Conservation (phyloP, 2,888 invertebrate genomes). For the Phymatocera aterrima region DNA sequence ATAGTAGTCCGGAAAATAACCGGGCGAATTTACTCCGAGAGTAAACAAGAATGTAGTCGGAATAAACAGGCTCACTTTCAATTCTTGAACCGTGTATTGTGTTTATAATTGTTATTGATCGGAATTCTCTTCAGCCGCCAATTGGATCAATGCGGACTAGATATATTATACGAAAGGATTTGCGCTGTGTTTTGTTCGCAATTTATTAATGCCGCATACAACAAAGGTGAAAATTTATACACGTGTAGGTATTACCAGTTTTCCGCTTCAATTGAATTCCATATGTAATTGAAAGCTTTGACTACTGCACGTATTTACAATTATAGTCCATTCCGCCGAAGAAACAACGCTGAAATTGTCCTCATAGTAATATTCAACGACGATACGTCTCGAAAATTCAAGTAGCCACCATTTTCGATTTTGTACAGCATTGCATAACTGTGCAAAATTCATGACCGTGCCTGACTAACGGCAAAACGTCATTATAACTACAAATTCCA, state of each 20-base stretch:
- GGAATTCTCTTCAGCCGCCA: not conserved
- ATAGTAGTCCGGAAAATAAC: constrained; percentile 17
- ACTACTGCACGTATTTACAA: not conserved
- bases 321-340: not conserved
- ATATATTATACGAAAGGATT: not conserved
- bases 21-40: not conserved
- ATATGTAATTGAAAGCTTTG: not conserved
- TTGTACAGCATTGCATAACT: not conserved
- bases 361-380: no score
- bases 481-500: no score
- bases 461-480: not conserved
- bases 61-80: not conserved
- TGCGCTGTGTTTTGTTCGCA: not conserved
- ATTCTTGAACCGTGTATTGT: not conserved
- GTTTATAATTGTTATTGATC: not conserved
- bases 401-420: not conserved
- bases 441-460: not conserved
- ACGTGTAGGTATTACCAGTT: no score
- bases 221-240: not conserved
- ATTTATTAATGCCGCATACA: not conserved
- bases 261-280: not conserved
- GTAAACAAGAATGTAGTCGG: not conserved
- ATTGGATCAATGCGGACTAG: not conserved
- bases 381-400: not conserved
- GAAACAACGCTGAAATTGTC: no score